Evolutionary conservation across 2,888 invertebrate species (phyloP).

Genomic region (Cancer borealis): DNA sequence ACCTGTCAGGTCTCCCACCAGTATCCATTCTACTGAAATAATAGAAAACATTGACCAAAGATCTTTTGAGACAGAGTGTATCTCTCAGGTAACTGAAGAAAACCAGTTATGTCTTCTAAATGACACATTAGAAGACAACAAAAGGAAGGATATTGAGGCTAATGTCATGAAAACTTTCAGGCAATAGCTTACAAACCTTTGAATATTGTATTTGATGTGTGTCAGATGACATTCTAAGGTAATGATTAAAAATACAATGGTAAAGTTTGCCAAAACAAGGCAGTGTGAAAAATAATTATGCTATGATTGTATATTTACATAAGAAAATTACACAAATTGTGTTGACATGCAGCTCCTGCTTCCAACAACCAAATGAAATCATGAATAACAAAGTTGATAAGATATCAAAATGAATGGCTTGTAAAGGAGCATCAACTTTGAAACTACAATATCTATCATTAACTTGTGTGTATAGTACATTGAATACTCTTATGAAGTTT

Average conservation of each 20-base stretch:
- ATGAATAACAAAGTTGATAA: neutral
- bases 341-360: neutral
- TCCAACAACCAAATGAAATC: neutral
- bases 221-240: neutral
- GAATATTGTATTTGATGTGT: neutral
- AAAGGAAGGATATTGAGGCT: constrained; percentile 22
- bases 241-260: neutral
- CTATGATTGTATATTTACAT: neutral
- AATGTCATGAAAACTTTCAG: constrained; percentile 7
- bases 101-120: neutral
- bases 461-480: neutral
- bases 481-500: neutral
- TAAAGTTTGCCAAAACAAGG: neutral
- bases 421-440: neutral
- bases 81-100: neutral
- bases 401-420: neutral
- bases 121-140: neutral
- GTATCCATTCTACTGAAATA: neutral
- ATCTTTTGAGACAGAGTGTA: neutral
- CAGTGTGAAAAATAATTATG: neutral
- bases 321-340: neutral
- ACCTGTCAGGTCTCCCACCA: neutral
- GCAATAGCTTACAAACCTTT: neutral
- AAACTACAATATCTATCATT: neutral
- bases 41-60: neutral